phyloP scores from a whole-genome alignment of 92 coral and sea anemone species.

The Umimayanthus kanabou region DNA sequence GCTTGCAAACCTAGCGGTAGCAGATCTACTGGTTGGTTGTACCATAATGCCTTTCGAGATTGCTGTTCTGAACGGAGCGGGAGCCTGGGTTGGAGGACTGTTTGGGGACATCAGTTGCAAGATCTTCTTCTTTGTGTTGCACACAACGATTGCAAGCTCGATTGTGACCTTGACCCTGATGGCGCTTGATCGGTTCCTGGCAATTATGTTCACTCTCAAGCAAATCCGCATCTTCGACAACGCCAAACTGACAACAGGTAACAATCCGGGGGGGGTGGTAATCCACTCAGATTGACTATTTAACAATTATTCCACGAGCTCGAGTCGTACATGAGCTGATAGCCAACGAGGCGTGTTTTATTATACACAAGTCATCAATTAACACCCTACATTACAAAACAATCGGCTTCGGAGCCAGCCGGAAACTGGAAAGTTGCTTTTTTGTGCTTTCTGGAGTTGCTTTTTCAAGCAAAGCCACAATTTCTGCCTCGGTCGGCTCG shows the following conservation, averaged over 20 bases:
- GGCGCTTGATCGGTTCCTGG: constrained; percentile 36
- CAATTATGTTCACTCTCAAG: constrained; percentile 25
- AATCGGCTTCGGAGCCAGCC: no score
- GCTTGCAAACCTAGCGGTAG: constrained; percentile 32
- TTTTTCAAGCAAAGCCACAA: no score
- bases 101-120: constrained; percentile 35
- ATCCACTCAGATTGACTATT: no score
- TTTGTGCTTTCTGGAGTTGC: no score
- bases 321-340: no score
- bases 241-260: constrained; percentile 25
- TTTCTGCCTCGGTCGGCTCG: no score
- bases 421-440: no score
- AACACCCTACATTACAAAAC: no score
- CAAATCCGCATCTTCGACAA: constrained; percentile 36
- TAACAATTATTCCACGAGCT: no score
- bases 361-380: no score
- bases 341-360: no score
- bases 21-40: constrained; percentile 13
- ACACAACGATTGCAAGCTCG: constrained; percentile 35
- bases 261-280: no score
- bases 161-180: constrained; percentile 38
- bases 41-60: constrained; percentile 34
- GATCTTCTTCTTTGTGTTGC: constrained; percentile 28
- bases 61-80: constrained; percentile 13
- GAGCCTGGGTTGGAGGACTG: constrained; percentile 4